Evolutionary conservation across 2,113 vertebrate genomes (phyloP).

Genomic region (Ceyx cyanopectus): DNA sequence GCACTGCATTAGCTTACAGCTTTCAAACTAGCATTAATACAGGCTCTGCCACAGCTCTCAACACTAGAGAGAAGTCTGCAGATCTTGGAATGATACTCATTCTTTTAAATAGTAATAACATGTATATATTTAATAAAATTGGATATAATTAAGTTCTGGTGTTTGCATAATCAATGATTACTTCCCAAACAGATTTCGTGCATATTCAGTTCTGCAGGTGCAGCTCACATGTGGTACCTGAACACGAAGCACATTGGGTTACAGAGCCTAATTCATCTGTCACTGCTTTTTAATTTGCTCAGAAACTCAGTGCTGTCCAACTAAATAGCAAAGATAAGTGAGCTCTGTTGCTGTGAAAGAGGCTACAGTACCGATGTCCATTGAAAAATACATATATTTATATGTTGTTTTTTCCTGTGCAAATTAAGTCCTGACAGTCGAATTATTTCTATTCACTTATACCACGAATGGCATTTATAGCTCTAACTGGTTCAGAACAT

Average conservation of each 20-base stretch:
- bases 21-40: slow-evolving; percentile 77
- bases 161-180: slow-evolving; percentile 54
- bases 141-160: slow-evolving; percentile 25
- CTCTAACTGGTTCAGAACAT: not conserved
- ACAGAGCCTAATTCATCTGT: not conserved
- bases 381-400: not conserved
- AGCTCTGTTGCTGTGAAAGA: not conserved
- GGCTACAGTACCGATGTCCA: not conserved
- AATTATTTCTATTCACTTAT: not conserved
- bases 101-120: slow-evolving; percentile 68
- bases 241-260: not conserved
- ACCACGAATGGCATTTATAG: not conserved
- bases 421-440: not conserved
- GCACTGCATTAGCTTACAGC: slow-evolving; percentile 59
- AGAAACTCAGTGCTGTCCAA: not conserved
- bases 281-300: not conserved
- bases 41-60: slow-evolving; percentile 71
- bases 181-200: not conserved
- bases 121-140: slow-evolving; percentile 77
- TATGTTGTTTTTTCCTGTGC: not conserved
- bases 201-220: not conserved
- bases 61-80: slow-evolving; percentile 72
- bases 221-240: not conserved
- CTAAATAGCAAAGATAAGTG: not conserved
- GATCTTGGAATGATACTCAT: slow-evolving; percentile 56